Evolutionary conservation across 2,113 vertebrate genomes (phyloP).

Genomic region (Madoqua kirkii): DNA sequence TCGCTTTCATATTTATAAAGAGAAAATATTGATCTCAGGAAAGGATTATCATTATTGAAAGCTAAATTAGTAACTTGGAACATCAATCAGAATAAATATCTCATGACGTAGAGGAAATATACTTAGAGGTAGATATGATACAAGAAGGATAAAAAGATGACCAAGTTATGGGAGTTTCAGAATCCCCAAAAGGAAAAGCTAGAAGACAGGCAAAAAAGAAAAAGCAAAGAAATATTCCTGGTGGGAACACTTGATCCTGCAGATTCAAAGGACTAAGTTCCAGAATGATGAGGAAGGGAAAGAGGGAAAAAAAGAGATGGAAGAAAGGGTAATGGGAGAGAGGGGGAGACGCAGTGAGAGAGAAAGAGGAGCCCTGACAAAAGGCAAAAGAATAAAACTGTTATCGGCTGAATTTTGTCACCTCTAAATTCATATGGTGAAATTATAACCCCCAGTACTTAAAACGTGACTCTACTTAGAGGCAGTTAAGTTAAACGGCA

Average conservation of each 20-base stretch:
- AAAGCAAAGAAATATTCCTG: not conserved
- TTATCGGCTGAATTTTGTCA: not conserved
- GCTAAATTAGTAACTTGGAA: not conserved
- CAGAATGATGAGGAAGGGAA: not conserved
- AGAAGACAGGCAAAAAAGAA: not conserved
- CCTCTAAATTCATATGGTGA: not conserved
- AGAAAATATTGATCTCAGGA: not conserved
- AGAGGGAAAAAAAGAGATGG: not conserved
- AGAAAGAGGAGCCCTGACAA: not conserved
- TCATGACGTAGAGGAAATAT: not conserved
- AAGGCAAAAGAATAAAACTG: not conserved
- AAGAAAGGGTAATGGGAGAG: not conserved
- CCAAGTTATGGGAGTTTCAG: not conserved
- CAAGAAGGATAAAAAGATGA: not conserved
- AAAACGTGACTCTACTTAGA: not conserved
- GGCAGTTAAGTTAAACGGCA: not conserved
- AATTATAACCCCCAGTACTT: not conserved
- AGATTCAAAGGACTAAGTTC: not conserved
- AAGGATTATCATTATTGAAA: not conserved
- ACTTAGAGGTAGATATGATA: not conserved
- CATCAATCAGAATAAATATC: not conserved
- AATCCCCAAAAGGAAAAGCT: not conserved
- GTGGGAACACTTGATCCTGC: not conserved
- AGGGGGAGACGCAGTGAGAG: rapidly evolving
- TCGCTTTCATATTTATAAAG: not conserved